Base-by-base conservation (phyloP, 2,888 invertebrate species). In the Cabera pusaria region DNA sequence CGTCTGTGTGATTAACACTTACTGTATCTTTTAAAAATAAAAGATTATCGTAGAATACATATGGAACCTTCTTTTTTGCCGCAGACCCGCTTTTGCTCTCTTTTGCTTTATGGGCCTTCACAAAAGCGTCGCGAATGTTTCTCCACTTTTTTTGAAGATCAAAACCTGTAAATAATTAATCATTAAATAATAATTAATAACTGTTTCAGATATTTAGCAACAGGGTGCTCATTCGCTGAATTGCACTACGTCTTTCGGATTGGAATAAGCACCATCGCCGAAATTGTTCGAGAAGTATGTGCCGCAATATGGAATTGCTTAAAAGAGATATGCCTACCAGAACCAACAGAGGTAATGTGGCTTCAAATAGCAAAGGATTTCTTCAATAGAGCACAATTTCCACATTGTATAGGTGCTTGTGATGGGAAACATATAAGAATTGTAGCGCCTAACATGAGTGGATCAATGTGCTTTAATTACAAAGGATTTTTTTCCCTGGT, bases 401-500 rank as follows among this genome's bases (percentile, higher is more conserved):
- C 25, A 6, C n/a, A 25, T 16, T 25, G 25, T 5, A 16, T 25
- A 7, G 25, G 25, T 1, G 16, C 14, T 25, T 2, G 14, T 4
- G 25, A 25, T 12, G 25, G 25, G 4, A 25, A 25, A 7, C 25
- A 25, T 5, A 25, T 25, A 14, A 6, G 25, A 16, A 8, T 25
- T 2, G 16, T 20, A 7, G 1, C n/a, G 7, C 20, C 20, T 1
- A 2, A 1, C 4, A 1, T 7, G n/a, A 6, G 6, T 3, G 20
- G 20, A 3, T 20, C 20, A 1, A 3, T 20, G 7, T 20, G 7
- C 7, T 7, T 7, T 7, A 20, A 20, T 7, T 20, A 20, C 4
- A 20, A 20, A 7, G 1, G 7, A 1, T 20, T 7, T 7, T 20
- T 20, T 7, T 20, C 20, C 4, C n/a, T 20, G 1, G n/a, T 20